phyloP scores from a whole-genome alignment of 1,140 invertebrate genomes.

The Callitettix versicolor region DNA sequence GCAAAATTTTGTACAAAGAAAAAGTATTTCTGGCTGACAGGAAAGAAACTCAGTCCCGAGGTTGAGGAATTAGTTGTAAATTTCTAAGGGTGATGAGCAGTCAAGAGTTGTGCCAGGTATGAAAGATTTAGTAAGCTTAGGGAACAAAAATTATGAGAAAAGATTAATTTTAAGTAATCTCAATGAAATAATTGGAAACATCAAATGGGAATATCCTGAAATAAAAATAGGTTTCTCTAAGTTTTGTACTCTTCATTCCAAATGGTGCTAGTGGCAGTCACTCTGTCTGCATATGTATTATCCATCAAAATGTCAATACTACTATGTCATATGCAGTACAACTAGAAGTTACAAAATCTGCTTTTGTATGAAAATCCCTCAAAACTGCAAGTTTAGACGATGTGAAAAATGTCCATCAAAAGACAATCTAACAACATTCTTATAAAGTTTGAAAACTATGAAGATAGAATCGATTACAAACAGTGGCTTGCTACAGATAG shows the following conservation, averaged over 20 bases:
- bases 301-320: too few relatives aligned
- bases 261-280: too few relatives aligned
- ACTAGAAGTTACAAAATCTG: background rate
- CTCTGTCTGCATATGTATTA: too few relatives aligned
- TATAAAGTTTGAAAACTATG: background rate
- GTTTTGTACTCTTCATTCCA: too few relatives aligned
- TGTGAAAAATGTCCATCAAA: background rate
- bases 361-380: background rate
- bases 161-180: too few relatives aligned
- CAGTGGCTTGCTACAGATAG: background rate
- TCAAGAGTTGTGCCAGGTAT: conserved; percentile 3
- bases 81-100: background rate
- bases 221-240: too few relatives aligned
- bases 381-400: background rate
- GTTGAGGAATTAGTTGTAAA: background rate
- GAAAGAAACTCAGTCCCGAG: background rate
- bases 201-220: too few relatives aligned
- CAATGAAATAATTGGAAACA: too few relatives aligned
- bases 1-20: conserved; percentile 4
- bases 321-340: too few relatives aligned
- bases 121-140: conserved; percentile 6
- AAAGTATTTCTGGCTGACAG: conserved; percentile 4
- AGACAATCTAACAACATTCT: too few relatives aligned
- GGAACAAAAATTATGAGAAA: conserved; percentile 7
- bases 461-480: background rate